Base-by-base conservation (phyloP, 2,113 vertebrate species). In the Terrapene triunguis region DNA sequence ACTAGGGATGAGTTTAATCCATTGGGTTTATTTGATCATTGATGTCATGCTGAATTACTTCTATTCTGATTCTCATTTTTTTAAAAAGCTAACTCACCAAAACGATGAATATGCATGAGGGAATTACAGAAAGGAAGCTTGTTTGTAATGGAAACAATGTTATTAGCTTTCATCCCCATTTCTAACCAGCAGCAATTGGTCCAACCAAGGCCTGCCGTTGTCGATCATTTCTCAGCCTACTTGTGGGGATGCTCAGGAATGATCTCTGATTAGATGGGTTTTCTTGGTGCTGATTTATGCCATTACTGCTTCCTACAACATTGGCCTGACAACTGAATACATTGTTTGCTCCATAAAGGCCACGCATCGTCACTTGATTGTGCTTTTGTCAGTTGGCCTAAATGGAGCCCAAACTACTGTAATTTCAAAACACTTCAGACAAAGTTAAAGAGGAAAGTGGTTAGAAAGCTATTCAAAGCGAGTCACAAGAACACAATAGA, bases 271-370 rank as follows among this genome's bases (percentile, higher is more conserved):
- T 42, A 74, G 42, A 42, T 50, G 38, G 35, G n/a, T 65, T 93
- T 88, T 82, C 85, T 79, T 80, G 84, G 83, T 84, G 44, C 4
- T 78, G 80, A 79, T 94, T 93, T 93, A 79, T 80, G 95, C 93
- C 93, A 80, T 6, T 44, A 47, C 69, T 87, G 24, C 25, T 84
- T 29, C 69, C 48, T 25, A 84, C 80, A 92, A 38, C 14, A 17
- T 5, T 21, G 10, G 4, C 55, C 82, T 72, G 65, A 69, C 92
- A 95, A 76, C 10, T 1, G 2, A 48, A 80, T 11, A 25, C n/a
- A 29, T 6, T n/a, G 29, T 1, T 92, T 86, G 72, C 55, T 86
- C 85, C 82, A 86, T 62, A 50, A 95, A 95, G 82, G 53, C 7
- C 80, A 94, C 69, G 38, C 1, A 0, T 47, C 69, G 48, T 53